Percentiles rank a stretch among this genome's conserved stretches.
Evolutionary conservation across 2,113 vertebrate genomes (phyloP).

Genomic region (Notarius quadriscutis): DNA sequence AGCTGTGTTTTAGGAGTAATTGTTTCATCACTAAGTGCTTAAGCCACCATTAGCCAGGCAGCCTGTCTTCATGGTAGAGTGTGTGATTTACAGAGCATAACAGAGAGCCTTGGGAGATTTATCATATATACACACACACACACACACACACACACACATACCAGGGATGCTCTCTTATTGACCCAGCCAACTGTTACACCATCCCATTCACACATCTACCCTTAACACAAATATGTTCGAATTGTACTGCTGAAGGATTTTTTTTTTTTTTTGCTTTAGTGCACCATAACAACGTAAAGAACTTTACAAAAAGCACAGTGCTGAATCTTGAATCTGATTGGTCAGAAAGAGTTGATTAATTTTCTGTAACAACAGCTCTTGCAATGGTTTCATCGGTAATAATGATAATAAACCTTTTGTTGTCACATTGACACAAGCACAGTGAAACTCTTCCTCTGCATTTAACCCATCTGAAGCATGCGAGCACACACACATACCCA

Average conservation of each 20-base stretch:
- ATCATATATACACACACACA: slow-evolving; percentile 39
- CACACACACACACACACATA: slow-evolving; percentile 41
- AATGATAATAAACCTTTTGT: too few species aligned
- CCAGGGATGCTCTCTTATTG: slow-evolving; percentile 35
- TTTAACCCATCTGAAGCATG: too few species aligned
- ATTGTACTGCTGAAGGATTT: neutral
- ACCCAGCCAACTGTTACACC: slow-evolving; percentile 30
- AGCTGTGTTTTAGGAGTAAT: slow-evolving; percentile 55
- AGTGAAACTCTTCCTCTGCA: too few species aligned
- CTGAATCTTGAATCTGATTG: neutral
- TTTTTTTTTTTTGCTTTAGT: neutral
- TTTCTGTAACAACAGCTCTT: neutral
- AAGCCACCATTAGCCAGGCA: slow-evolving; percentile 57
- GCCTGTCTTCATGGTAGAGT: slow-evolving; percentile 38
- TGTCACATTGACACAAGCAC: too few species aligned
- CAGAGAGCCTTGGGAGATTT: slow-evolving; percentile 46
- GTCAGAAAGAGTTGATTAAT: neutral
- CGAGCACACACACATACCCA: too few species aligned
- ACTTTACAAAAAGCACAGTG: neutral
- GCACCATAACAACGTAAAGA: neutral
- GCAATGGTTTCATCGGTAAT: neutral
- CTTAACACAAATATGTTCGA: neutral
- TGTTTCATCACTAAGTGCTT: slow-evolving; percentile 59
- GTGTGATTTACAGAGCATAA: slow-evolving; percentile 51
- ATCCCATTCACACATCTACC: neutral